Percentiles rank a stretch among this genome's conserved stretches.
phyloP scores from a whole-genome alignment of 2,888 invertebrate species.

The Chirona hameri region DNA sequence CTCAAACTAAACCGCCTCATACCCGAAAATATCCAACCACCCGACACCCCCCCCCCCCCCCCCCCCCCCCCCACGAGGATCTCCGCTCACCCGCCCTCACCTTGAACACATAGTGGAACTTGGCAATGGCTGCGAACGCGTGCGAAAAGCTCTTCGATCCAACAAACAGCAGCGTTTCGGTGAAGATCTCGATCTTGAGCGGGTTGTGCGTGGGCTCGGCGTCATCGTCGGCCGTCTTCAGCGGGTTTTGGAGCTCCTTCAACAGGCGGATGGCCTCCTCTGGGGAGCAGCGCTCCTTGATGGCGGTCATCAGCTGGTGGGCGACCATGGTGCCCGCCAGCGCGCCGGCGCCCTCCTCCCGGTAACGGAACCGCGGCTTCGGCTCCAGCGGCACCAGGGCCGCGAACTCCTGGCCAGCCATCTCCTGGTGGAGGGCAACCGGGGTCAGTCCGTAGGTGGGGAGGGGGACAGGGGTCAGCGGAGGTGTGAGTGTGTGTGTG shows the following conservation, averaged over 20 bases:
- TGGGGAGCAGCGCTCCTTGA: constrained; percentile 82
- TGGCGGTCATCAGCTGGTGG: constrained; percentile 78
- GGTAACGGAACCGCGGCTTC: constrained; percentile 64
- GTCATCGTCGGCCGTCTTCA: constrained; percentile 63
- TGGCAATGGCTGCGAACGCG: constrained; percentile 96
- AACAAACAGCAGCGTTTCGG: constrained; percentile 87
- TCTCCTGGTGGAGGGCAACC: constrained; percentile 56
- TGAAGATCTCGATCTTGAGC: constrained; percentile 92
- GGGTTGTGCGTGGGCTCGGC: constrained; percentile 71
- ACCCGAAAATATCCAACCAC: too few relatives aligned
- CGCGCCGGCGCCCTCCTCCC: constrained; percentile 36
- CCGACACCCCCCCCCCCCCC: too few relatives aligned
- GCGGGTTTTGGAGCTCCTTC: constrained; percentile 78
- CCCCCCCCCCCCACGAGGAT: too few relatives aligned
- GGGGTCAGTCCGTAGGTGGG: not conserved
- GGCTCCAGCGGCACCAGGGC: constrained; percentile 80
- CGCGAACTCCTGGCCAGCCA: constrained; percentile 82
- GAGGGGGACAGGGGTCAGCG: not conserved
- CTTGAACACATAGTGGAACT: constrained; percentile 88
- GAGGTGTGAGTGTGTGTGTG: not conserved
- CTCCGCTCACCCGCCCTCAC: too few relatives aligned
- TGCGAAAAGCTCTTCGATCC: constrained; percentile 98
- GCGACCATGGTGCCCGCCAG: constrained; percentile 56
- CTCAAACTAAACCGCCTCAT: too few relatives aligned
- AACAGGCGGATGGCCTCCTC: constrained; percentile 84